Conservation (phyloP, 2,888 invertebrate genomes). For the Callosobruchus maculatus region DNA sequence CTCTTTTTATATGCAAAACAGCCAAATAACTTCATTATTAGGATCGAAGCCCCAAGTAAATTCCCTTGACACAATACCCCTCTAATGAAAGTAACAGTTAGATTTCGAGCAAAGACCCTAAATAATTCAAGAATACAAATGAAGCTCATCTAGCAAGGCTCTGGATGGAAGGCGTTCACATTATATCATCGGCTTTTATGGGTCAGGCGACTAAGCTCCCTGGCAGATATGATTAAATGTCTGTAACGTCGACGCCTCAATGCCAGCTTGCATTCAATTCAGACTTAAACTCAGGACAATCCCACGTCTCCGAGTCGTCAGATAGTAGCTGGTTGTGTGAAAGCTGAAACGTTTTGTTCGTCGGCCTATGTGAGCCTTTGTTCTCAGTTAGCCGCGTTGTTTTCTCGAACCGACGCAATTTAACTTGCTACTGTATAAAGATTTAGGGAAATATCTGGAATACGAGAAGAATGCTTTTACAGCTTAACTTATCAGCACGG, state of each 20-base stretch:
- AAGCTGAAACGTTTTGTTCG: not conserved
- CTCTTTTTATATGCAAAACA: too few relatives aligned
- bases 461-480: not conserved
- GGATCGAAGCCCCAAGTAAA: not conserved
- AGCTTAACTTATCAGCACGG: not conserved
- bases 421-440: slow-evolving; percentile 4
- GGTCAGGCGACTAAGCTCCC: not conserved
- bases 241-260: not conserved
- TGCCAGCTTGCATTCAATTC: not conserved
- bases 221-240: not conserved
- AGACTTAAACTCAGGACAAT: not conserved
- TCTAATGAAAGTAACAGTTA: not conserved
- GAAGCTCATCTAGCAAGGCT: not conserved
- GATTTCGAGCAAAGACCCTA: not conserved
- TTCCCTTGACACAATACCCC: not conserved
- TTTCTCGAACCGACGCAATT: slow-evolving; percentile 1
- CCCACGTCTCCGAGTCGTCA: not conserved
- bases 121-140: not conserved
- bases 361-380: not conserved
- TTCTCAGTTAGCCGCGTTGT: not conserved
- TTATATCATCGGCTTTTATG: not conserved
- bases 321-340: not conserved
- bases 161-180: not conserved
- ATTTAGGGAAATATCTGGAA: not conserved
- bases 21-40: too few relatives aligned